phyloP scores from a whole-genome alignment of 2,113 vertebrate species.

The Tylochromis polylepis region DNA sequence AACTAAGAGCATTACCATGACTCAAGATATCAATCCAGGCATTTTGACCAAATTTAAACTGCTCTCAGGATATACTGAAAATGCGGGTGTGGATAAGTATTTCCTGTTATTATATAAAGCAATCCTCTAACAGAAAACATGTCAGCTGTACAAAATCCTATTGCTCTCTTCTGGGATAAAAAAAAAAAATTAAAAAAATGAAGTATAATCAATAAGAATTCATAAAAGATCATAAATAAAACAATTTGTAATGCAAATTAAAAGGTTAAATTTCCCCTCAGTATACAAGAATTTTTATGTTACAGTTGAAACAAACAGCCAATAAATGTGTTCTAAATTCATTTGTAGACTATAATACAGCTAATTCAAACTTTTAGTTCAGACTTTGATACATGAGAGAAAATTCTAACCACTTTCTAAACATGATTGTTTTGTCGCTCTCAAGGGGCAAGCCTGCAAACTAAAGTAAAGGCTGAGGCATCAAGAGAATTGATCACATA shows the following conservation, averaged over 20 bases:
- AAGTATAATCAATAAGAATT: background rate
- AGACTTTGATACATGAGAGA: background rate
- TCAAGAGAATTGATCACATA: background rate
- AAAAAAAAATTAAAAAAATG: background rate
- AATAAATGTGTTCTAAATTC: background rate
- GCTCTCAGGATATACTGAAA: background rate
- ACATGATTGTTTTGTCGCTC: background rate
- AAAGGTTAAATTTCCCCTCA: background rate
- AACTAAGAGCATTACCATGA: constrained; percentile 49
- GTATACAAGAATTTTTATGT: background rate
- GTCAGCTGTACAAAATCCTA: background rate
- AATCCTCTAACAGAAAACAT: background rate
- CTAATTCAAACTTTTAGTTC: background rate
- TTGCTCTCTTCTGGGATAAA: background rate
- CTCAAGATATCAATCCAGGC: constrained; percentile 4
- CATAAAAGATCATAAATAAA: background rate
- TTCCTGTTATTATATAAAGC: constrained; percentile 26
- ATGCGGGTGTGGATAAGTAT: background rate
- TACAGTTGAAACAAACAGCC: background rate
- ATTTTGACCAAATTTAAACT: constrained; percentile 3
- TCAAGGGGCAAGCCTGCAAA: background rate
- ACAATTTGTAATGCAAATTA: background rate
- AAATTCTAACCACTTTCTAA: background rate
- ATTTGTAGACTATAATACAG: background rate
- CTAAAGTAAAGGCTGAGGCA: background rate